These are phyloP conservation scores for Sicus ferrugineus DNA, from an alignment of 2,888 invertebrate genomes.

Conservation along the genomic window DNA sequence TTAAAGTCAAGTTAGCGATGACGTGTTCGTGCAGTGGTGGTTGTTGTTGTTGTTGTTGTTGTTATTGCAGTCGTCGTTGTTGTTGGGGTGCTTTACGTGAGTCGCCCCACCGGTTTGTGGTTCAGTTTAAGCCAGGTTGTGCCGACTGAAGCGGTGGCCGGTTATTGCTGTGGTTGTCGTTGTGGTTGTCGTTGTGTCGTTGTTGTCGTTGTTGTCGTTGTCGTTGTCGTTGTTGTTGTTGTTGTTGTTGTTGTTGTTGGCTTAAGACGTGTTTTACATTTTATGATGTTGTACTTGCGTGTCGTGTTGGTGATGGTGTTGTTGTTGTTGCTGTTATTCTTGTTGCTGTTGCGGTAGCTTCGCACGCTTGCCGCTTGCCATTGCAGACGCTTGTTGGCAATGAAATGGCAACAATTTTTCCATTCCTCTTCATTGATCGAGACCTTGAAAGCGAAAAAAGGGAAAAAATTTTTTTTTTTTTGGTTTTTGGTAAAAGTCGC, in stretches of 20 bases:
- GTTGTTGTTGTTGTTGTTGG: too few relatives aligned
- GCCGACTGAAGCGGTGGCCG: neutral
- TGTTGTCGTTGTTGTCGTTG: neutral
- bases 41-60: slow-evolving; percentile 4
- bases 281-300: neutral
- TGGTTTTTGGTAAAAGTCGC: neutral
- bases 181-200: too few relatives aligned
- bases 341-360: slow-evolving; percentile 1
- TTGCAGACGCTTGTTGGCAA: slow-evolving; percentile 19
- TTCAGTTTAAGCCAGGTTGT: slow-evolving; percentile 37
- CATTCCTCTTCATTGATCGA: neutral
- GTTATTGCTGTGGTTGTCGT: neutral
- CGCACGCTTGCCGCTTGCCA: slow-evolving; percentile 9
- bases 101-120: neutral
- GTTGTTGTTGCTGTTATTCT: neutral
- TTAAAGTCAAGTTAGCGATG: slow-evolving; percentile 53
- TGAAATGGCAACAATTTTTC: neutral
- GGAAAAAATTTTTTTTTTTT: slow-evolving; percentile 20
- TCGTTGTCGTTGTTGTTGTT: neutral
- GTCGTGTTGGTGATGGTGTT: neutral
- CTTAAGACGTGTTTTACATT: slow-evolving; percentile 22
- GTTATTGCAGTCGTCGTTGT: neutral
- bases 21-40: slow-evolving; percentile 20
- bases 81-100: neutral
- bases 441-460: slow-evolving; percentile 12